Percentiles rank a stretch among this genome's conserved stretches.
phyloP scores from a whole-genome alignment of 2,797 vertebrate genomes.

The Megalops cyprinoides region DNA sequence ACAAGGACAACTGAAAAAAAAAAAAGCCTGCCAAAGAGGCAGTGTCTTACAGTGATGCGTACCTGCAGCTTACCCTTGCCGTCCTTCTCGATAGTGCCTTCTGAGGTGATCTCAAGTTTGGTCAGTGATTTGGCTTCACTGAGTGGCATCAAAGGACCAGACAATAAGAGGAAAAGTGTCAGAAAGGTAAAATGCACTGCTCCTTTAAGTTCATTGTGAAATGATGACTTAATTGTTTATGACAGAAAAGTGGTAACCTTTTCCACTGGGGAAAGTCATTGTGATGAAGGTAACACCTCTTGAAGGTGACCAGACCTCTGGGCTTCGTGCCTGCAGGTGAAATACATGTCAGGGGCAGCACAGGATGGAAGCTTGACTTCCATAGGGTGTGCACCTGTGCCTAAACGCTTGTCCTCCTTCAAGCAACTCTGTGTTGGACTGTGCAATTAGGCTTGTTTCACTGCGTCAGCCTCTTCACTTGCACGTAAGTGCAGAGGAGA shows the following conservation, averaged over 20 bases:
- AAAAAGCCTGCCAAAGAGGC: neutral
- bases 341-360: neutral
- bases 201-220: neutral
- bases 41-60: neutral
- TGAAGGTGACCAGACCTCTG: constrained; percentile 70
- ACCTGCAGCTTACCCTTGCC: constrained; percentile 72
- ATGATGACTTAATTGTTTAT: neutral
- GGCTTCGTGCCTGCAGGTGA: constrained; percentile 41
- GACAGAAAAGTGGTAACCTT: constrained; percentile 42
- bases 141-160: constrained; percentile 1
- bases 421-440: no score
- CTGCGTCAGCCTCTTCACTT: no score
- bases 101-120: constrained; percentile 54
- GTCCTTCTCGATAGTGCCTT: constrained; percentile 63
- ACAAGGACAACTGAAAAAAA: neutral
- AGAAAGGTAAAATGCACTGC: neutral
- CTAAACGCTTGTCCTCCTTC: no score
- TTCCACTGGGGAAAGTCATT: constrained; percentile 34
- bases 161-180: neutral
- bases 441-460: no score
- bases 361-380: neutral
- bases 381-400: no score
- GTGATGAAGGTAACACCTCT: constrained; percentile 49
- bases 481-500: no score
- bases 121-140: constrained; percentile 48